Base-by-base conservation (phyloP, 2,113 vertebrate genomes). In the Chunga burmeisteri region DNA sequence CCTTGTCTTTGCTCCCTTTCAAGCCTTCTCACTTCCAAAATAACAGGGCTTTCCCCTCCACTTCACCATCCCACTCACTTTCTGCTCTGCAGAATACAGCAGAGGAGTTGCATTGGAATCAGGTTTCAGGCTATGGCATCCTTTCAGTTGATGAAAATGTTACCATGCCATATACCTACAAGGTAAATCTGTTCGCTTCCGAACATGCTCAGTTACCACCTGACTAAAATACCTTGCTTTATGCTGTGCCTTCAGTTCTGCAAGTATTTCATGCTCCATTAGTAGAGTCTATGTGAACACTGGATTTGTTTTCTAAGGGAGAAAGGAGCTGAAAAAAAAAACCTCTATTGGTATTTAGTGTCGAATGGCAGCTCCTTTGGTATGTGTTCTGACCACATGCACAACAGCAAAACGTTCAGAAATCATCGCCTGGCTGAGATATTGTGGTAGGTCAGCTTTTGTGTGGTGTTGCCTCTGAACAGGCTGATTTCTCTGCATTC, bases 241-340 rank as follows among this genome's bases (percentile, higher is more conserved):
- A 7, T 0, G 0, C 59, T 55, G 4, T 36, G 36, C n/a, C 74
- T 16, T 90, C 75, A 4, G 8, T 62, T 73, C 67, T 90, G 65
- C 36, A 40, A 27, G 38, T 38, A n/a, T 52, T 88, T 92, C 22
- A 20, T 56, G 47, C 52, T 68, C 12, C 27, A 10, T 77, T 83
- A 77, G 17, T 25, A 58, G 25, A 70, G 29, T 32, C 53, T 80
- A 2, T 49, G 18, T 47, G 47, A 79, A 84, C 80, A 20, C 2
- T 85, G 12, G 36, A 49, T 73, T 85, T 93, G 34, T 88, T 93
- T 86, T 72, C 59, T 50, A 40, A 58, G 50, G n/a, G 20, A 94
- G 58, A 89, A 89, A 0, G 2, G 32, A 91, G 18, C 19, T 62
- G 47, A 55, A 86, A 66, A 47, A 66, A 47, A 44, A 44, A 44